Percentiles rank a stretch among this genome's conserved stretches.
These are phyloP conservation scores for Dynastes maya DNA, from an alignment of 2,888 invertebrate species.

Conservation along the genomic window DNA sequence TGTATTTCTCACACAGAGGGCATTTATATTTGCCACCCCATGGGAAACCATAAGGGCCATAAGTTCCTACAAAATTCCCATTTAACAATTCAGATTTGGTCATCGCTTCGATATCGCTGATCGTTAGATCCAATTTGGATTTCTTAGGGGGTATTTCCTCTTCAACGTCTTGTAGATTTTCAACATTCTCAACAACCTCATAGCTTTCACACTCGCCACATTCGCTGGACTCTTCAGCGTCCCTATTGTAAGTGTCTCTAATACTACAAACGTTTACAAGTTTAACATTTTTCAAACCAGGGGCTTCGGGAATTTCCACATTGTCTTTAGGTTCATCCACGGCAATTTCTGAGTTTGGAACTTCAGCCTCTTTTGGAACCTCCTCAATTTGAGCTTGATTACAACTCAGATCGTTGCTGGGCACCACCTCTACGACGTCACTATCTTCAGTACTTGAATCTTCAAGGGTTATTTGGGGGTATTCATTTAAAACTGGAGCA, in stretches of 20 bases:
- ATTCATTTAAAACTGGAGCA: background rate
- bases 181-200: no score
- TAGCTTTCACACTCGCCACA: background rate
- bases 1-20: slow-evolving; percentile 75
- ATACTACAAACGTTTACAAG: background rate
- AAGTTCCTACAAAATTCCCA: slow-evolving; percentile 55
- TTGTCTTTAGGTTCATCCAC: background rate
- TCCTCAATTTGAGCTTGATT: background rate
- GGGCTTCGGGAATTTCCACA: background rate
- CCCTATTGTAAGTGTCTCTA: background rate
- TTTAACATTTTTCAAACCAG: slow-evolving; percentile 8
- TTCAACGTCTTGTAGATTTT: slow-evolving; percentile 24
- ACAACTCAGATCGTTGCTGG: background rate
- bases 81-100: slow-evolving; percentile 55
- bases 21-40: slow-evolving; percentile 75
- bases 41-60: slow-evolving; percentile 71
- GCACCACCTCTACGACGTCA: slow-evolving; percentile 1
- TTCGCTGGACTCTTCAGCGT: background rate
- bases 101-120: slow-evolving; percentile 56
- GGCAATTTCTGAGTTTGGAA: background rate
- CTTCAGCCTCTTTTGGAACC: background rate
- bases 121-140: slow-evolving; percentile 44
- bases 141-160: slow-evolving; percentile 43
- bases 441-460: slow-evolving; percentile 26
- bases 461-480: background rate